A percentile compares a stretch with the other conserved stretches of the same genome.
Evolutionary conservation across 1,140 invertebrate genomes (phyloP).

Genomic region (Euura saliciscinereae): DNA sequence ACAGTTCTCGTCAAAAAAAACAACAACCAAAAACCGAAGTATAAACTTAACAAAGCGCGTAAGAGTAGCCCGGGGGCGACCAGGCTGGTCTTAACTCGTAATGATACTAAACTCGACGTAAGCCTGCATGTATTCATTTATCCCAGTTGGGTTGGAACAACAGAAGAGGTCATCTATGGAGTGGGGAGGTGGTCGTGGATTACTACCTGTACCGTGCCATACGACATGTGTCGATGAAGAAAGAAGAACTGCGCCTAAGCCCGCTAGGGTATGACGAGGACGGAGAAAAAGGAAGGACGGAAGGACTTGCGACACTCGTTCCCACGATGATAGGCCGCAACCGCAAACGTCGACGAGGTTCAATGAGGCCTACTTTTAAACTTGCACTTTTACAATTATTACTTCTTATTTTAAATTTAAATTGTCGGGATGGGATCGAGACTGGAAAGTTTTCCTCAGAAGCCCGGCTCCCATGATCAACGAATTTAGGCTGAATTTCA

Average conservation of each 20-base stretch:
- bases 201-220: not conserved
- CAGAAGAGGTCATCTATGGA: slow-evolving; percentile 50
- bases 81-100: slow-evolving; percentile 35
- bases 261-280: slow-evolving; percentile 19
- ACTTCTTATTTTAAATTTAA: too few species aligned
- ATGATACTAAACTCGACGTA: slow-evolving; percentile 47
- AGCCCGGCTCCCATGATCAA: too few species aligned
- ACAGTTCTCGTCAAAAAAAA: not conserved
- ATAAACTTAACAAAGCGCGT: not conserved
- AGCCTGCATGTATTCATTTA: slow-evolving; percentile 47
- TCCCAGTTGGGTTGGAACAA: slow-evolving; percentile 48
- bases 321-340: slow-evolving; percentile 37
- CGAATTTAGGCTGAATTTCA: too few species aligned
- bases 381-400: too few species aligned
- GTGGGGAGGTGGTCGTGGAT: slow-evolving; percentile 19
- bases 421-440: too few species aligned
- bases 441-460: too few species aligned
- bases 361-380: slow-evolving; percentile 32
- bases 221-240: slow-evolving; percentile 10
- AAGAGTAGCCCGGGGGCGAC: slow-evolving; percentile 9
- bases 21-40: not conserved
- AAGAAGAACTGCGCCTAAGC: slow-evolving; percentile 20
- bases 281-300: slow-evolving; percentile 31
- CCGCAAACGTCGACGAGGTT: slow-evolving; percentile 2
- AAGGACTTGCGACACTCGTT: slow-evolving; percentile 38